Evolutionary conservation across 2,888 invertebrate species (phyloP).

Genomic region (Harpalus rubripes): DNA sequence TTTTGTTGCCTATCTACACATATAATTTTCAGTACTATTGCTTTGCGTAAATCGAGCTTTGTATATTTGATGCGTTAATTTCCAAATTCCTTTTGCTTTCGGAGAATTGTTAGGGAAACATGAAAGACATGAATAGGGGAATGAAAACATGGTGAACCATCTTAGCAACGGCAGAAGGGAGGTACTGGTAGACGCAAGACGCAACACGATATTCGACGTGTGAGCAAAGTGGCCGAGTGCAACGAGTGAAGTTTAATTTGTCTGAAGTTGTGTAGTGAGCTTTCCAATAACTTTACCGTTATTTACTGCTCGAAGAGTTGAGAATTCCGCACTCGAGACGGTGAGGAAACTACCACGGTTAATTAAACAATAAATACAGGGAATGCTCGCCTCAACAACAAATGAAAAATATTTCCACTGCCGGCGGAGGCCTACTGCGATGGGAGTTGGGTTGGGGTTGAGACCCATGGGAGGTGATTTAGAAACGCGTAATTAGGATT

Average conservation of each 20-base stretch:
- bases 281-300: slow-evolving; percentile 65
- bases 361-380: slow-evolving; percentile 65
- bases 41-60: not conserved
- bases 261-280: slow-evolving; percentile 64
- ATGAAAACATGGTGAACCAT: slow-evolving; percentile 24
- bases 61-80: not conserved
- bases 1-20: no score
- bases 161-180: not conserved
- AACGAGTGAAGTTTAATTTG: slow-evolving; percentile 62
- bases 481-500: slow-evolving; percentile 59
- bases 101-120: not conserved
- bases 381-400: slow-evolving; percentile 56
- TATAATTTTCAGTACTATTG: not conserved
- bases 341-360: slow-evolving; percentile 52
- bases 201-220: slow-evolving; percentile 44
- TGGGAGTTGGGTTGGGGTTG: not conserved
- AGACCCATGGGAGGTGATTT: slow-evolving; percentile 51
- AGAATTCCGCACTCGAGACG: slow-evolving; percentile 50
- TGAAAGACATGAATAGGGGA: slow-evolving; percentile 19
- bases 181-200: no score
- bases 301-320: slow-evolving; percentile 61
- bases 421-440: slow-evolving; percentile 18
- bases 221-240: slow-evolving; percentile 46
- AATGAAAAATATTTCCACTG: slow-evolving; percentile 59
- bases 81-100: not conserved